These are phyloP conservation scores for Cladorhizidae sp. DNA, from an alignment of 37 sponge, comb jelly and placozoan species.

Conservation along the genomic window DNA sequence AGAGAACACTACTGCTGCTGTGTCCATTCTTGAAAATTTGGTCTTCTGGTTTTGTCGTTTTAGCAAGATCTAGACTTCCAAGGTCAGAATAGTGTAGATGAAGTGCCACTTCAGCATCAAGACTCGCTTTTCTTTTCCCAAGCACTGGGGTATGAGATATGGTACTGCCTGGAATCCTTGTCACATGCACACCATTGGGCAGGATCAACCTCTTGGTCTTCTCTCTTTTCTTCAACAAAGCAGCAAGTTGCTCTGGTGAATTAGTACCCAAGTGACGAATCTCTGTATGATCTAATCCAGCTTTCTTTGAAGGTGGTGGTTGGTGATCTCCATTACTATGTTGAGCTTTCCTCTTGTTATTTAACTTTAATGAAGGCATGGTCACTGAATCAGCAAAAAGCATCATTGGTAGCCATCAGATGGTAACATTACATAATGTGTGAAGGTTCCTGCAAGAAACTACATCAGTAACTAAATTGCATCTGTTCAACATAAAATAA, in stretches of 20 bases:
- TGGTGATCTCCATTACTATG: background rate
- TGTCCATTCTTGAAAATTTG: no score
- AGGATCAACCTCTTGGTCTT: background rate
- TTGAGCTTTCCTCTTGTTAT: background rate
- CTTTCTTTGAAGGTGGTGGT: background rate
- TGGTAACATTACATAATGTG: no score
- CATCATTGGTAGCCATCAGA: background rate
- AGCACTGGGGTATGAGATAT: background rate
- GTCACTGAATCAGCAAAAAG: background rate
- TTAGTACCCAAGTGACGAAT: background rate
- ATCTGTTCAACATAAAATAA: no score
- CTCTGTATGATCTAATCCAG: background rate
- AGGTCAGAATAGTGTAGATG: background rate
- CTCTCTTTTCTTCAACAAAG: background rate
- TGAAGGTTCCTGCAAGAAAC: no score
- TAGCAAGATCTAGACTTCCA: background rate
- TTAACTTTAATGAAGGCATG: background rate
- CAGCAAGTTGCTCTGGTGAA: background rate
- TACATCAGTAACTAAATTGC: no score
- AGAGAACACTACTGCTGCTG: no score
- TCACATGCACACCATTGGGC: slow-evolving; percentile 20
- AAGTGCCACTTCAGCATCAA: slow-evolving; percentile 7
- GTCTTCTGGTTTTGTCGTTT: background rate
- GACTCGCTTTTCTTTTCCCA: background rate
- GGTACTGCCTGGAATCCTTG: background rate